Percentiles rank a stretch among this genome's conserved stretches.
Conservation (phyloP, 2,797 vertebrate species). For the Melanotaenia parkinsoni region DNA sequence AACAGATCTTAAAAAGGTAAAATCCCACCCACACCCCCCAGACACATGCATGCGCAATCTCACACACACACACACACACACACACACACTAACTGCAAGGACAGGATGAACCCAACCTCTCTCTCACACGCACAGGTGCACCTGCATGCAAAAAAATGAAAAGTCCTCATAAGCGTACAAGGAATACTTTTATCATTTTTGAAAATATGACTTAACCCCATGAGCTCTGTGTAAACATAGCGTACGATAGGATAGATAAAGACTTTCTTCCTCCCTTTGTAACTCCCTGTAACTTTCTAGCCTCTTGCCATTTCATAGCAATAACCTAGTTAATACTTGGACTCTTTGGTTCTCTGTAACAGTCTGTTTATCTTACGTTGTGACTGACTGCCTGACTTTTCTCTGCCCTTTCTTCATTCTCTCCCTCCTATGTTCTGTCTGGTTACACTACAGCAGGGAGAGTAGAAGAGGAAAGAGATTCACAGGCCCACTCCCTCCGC, state of each 20-base stretch:
- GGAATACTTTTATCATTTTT: conserved; percentile 66
- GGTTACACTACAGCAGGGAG: conserved; percentile 54
- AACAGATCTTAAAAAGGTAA: conserved; percentile 75
- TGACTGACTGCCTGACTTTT: conserved; percentile 65
- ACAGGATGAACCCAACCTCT: conserved; percentile 29
- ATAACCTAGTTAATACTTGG: conserved; percentile 52
- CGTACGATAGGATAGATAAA: conserved; percentile 70
- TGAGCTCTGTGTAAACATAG: conserved; percentile 80
- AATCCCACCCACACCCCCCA: conserved; percentile 37
- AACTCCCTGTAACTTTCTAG: conserved; percentile 26
- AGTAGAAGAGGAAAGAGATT: conserved; percentile 53
- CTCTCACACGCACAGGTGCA: conserved; percentile 52
- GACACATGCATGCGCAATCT: conserved; percentile 42
- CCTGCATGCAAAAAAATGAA: conserved; percentile 74
- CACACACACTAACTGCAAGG: conserved; percentile 41
- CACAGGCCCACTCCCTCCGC: conserved; percentile 52
- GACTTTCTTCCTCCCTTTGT: conserved; percentile 41
- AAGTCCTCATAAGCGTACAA: conserved; percentile 64
- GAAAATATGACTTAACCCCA: conserved; percentile 79
- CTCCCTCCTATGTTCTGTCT: conserved; percentile 36
- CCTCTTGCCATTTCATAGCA: conserved; percentile 33
- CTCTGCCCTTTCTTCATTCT: conserved; percentile 11
- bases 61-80: conserved; percentile 23
- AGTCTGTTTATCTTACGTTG: conserved; percentile 67
- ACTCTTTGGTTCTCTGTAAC: conserved; percentile 82